These are phyloP conservation scores for Brachionus angularis DNA, from an alignment of 1,140 invertebrate genomes.

Conservation along the genomic window DNA sequence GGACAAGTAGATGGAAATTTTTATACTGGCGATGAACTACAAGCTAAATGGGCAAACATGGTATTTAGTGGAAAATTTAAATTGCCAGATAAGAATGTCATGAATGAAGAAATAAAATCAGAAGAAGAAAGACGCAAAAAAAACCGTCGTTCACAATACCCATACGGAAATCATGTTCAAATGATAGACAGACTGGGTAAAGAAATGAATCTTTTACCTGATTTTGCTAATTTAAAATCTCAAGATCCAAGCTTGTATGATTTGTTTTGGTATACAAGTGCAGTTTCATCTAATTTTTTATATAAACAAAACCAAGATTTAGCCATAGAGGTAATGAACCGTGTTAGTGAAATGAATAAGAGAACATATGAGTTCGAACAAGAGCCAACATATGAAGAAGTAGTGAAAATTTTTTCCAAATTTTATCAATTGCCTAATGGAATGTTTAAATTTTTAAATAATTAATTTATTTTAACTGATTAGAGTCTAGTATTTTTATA, in stretches of 20 bases:
- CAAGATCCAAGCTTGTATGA: slow-evolving; percentile 16
- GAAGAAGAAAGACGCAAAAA: not conserved
- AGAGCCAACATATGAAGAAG: not conserved
- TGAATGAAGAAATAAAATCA: not conserved
- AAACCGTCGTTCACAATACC: slow-evolving; percentile 23
- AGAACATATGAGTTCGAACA: slow-evolving; percentile 1
- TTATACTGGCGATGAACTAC: slow-evolving; percentile 13
- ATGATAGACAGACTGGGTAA: slow-evolving; percentile 24
- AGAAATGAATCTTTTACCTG: slow-evolving; percentile 22
- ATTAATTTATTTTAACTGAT: not conserved
- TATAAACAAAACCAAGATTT: not conserved
- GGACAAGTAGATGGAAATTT: slow-evolving; percentile 10
- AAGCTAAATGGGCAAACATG: slow-evolving; percentile 21
- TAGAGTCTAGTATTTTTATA: too few relatives aligned
- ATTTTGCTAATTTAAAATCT: slow-evolving; percentile 15
- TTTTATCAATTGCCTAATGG: not conserved
- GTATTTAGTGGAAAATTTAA: slow-evolving; percentile 18
- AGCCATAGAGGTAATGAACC: slow-evolving; percentile 6
- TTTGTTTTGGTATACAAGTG: slow-evolving; percentile 23
- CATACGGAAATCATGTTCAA: slow-evolving; percentile 5
- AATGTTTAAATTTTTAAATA: not conserved
- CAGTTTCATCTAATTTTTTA: not conserved
- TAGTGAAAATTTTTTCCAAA: not conserved
- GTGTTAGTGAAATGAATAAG: slow-evolving; percentile 16
- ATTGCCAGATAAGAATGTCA: not conserved